Base-by-base conservation (phyloP, 2,888 invertebrate genomes). In the Megastigmus dorsalis region DNA sequence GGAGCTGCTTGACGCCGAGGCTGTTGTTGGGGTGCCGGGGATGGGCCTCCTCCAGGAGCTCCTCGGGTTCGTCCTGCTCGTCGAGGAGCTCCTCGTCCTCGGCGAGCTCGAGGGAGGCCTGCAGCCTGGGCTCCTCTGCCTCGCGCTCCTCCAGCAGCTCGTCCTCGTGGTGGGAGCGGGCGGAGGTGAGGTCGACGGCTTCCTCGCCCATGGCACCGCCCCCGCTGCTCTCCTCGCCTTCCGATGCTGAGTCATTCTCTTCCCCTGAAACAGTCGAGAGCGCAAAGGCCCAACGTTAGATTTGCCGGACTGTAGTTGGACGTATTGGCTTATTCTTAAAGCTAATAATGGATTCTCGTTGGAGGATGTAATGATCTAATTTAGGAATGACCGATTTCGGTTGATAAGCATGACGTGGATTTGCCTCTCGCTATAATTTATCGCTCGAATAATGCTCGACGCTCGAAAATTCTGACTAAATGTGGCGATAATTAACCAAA, bases 121-220 rank as follows among this genome's bases (percentile, higher is more conserved):
- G n/a, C n/a, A n/a, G n/a, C n/a, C n/a, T n/a, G 9, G 82, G 76
- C 71, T 86, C 87, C 33, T 86, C 86, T 91, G 92, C 84, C 41
- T 92, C 93, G 63, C 86, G 73, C 72, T 91, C 91, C 80, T 93
- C 92, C 41, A 71, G 52, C 36, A n/a, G n/a, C 90, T 79, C 79
- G 90, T 93, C 93, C 82, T 93, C 93, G 67, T 93, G 93, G 84
- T 93, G 93, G 59, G 93, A 93, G 84, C 92, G 92, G 86, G 92
- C 91, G 79, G 92, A 90, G 80, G 90, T 89, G 78, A 89, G 88
- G 73, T 87, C 88, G 75, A 86, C 86, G 76, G 91, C 83, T 62
- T 83, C 87, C 36, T 84, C 86, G 41, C 84, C 85, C 36, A 77
- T 78, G 20, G 78, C 81, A 41, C 81, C 81, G 38, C 83, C 84